Evolutionary conservation across 2,113 vertebrate genomes (phyloP).

Genomic region (Upupa epops): DNA sequence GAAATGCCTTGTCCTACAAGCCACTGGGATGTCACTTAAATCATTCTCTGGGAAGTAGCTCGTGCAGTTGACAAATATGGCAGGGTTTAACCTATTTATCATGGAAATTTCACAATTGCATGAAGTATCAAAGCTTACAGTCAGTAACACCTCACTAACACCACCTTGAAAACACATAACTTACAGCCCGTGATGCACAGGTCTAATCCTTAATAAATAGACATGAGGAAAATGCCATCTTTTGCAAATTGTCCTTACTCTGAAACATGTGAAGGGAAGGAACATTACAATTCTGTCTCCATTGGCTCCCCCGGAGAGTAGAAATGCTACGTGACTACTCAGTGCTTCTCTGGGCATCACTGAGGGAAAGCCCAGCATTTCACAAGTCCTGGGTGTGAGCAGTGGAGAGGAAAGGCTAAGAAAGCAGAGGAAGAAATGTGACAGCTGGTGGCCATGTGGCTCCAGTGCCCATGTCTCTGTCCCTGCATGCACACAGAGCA

Average conservation of each 20-base stretch:
- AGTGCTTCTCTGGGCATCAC: accelerated
- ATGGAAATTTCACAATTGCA: neutral
- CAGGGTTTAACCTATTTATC: neutral
- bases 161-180: neutral
- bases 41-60: neutral
- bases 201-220: neutral
- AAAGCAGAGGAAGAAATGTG: neutral
- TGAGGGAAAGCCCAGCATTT: neutral
- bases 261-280: neutral
- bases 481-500: neutral
- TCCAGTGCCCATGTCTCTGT: neutral
- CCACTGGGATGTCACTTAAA: neutral
- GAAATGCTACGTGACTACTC: neutral
- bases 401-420: neutral
- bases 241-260: neutral
- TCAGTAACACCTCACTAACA: neutral
- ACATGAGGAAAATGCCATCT: neutral
- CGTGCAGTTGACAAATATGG: accelerated
- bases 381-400: neutral
- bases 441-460: neutral
- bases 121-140: neutral
- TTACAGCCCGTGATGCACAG: neutral
- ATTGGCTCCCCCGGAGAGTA: neutral
- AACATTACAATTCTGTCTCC: neutral
- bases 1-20: neutral